Evolutionary conservation across 1,140 invertebrate species (phyloP).

Genomic region (Drosophila leontia): DNA sequence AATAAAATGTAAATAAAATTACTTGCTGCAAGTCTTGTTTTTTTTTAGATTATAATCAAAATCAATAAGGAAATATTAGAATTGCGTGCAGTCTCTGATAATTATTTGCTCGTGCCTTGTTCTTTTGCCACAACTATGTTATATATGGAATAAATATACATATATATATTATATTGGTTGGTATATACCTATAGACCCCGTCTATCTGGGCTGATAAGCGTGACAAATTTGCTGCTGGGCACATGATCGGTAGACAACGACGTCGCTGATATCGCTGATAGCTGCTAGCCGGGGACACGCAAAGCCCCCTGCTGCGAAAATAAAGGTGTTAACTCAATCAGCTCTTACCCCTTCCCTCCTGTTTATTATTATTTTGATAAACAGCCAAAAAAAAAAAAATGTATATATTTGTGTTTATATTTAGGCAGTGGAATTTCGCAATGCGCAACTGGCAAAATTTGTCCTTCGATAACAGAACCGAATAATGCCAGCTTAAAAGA

Average conservation of each 20-base stretch:
- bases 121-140: conserved; percentile 10
- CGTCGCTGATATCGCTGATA: conserved; percentile 51
- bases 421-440: conserved; percentile 29
- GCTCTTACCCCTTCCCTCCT: conserved; percentile 4
- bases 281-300: conserved; percentile 22
- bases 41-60: neutral
- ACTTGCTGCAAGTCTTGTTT: no score
- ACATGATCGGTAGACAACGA: conserved; percentile 66
- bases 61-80: neutral
- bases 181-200: conserved; percentile 4
- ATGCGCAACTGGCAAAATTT: conserved; percentile 16
- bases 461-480: conserved; percentile 1
- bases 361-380: conserved; percentile 22
- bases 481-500: conserved; percentile 6
- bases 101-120: conserved; percentile 11
- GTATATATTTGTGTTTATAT: conserved; percentile 31
- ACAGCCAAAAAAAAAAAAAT: neutral
- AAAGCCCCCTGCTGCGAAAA: conserved; percentile 32
- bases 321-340: conserved; percentile 59
- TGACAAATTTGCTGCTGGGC: conserved; percentile 73
- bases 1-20: no score
- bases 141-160: conserved; percentile 10
- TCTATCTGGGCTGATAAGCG: conserved; percentile 59
- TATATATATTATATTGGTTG: conserved; percentile 18
- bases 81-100: neutral